phyloP scores from a whole-genome alignment of 1,140 invertebrate genomes.

The Heliconius himera region DNA sequence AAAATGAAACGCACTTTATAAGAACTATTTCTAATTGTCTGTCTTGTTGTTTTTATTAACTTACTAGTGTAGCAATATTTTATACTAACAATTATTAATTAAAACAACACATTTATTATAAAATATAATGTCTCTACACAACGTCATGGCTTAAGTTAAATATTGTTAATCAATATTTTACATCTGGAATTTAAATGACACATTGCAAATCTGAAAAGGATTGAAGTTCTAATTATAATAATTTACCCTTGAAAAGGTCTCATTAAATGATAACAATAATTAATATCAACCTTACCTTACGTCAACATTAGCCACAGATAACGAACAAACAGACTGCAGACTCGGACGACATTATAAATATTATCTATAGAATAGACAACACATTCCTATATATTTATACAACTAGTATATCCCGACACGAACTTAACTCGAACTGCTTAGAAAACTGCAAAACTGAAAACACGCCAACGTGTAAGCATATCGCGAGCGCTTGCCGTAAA shows the following conservation, averaged over 20 bases:
- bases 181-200: not conserved
- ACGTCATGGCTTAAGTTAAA: not conserved
- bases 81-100: not conserved
- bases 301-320: not conserved
- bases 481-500: too few species aligned
- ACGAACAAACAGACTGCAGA: not conserved
- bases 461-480: too few species aligned
- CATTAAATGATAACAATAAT: not conserved
- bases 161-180: not conserved
- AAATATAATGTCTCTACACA: not conserved
- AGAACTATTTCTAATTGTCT: not conserved
- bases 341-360: not conserved
- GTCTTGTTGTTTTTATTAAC: not conserved
- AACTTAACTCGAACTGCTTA: too few species aligned
- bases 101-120: not conserved
- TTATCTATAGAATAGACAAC: too few species aligned
- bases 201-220: not conserved
- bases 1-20: not conserved
- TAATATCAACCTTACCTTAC: not conserved
- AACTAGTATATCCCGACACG: too few species aligned
- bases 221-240: slow-evolving; percentile 17
- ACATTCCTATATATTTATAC: too few species aligned
- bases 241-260: slow-evolving; percentile 17
- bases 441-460: too few species aligned
- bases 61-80: not conserved